Base-by-base conservation (phyloP, 2,113 vertebrate species). In the Tringa solitaria region DNA sequence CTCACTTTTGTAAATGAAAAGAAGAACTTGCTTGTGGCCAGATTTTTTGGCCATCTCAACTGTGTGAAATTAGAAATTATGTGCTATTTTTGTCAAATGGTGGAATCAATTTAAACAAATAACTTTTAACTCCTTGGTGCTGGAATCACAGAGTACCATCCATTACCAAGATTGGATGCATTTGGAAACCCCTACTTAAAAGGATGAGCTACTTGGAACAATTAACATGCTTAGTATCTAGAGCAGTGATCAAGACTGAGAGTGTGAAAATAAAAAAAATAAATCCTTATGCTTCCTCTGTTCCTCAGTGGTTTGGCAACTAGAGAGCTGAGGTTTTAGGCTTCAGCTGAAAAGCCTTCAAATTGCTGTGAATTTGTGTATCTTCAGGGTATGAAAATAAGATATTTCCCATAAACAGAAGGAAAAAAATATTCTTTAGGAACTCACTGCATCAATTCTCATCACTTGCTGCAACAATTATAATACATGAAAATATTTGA, bases 51-150 rank as follows among this genome's bases (percentile, higher is more conserved):
- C 77, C 45, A 57, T 91, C 85, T 76, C 3, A 4, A 50, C 53
- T 76, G 46, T 92, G 72, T 88, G 76, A 95, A 91, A 82, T 91
- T 80, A 91, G 61, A 90, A 95, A 75, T 93, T 51, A 30, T 78
- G 14, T 92, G 39, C 35, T 64, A 69, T 76, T 77, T 87, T 30
- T 89, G 24, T 78, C 54, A 54, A 27, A 33, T 27, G 54, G 10
- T 84, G 27, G 16, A 91, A 82, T 74, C 37, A 81, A 67, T 35
- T 87, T 72, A 79, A 92, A 59, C 30, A 82, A 91, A 65, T 93
- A 21, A 19, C 39, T 83, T 97, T 78, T 83, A 82, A 76, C 53
- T 94, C 72, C n/a, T 50, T 95, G 73, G 19, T 80, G 32, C 20
- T 78, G 45, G 67, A 32, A 60, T 51, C 78, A 73, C 20, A 53